Conservation (phyloP, 2,888 invertebrate genomes). For the Temnothorax unifasciatus region DNA sequence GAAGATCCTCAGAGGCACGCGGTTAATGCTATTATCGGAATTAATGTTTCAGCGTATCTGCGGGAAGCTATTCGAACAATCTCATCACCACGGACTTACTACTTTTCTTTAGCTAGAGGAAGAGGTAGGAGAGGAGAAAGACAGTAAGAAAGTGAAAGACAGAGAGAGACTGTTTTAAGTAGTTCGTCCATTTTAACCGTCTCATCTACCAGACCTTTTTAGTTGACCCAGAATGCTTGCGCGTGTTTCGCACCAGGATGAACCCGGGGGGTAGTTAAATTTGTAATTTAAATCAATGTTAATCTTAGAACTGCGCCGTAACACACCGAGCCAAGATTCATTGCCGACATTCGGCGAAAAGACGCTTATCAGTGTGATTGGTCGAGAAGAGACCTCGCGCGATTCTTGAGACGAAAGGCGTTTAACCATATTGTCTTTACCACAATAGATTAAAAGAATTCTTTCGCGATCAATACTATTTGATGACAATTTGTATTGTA, state of each 20-base stretch:
- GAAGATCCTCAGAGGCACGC: constrained; percentile 58
- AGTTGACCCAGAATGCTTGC: constrained; percentile 75
- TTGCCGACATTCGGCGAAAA: constrained; percentile 65
- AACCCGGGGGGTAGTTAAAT: constrained; percentile 73
- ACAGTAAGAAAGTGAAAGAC: constrained; percentile 34
- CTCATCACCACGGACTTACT: constrained; percentile 51
- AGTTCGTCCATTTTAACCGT: constrained; percentile 71
- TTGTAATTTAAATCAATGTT: constrained; percentile 81
- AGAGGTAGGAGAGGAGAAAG: constrained; percentile 24
- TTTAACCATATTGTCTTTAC: constrained; percentile 31
- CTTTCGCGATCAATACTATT: background rate
- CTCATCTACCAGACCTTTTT: constrained; percentile 58
- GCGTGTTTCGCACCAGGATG: constrained; percentile 59
- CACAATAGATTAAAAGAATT: constrained; percentile 3
- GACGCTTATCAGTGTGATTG: constrained; percentile 73
- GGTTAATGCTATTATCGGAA: constrained; percentile 74
- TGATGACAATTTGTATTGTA: background rate
- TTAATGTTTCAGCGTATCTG: constrained; percentile 69
- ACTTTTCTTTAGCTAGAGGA: constrained; percentile 16
- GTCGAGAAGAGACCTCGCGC: constrained; percentile 37
- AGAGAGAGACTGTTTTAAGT: constrained; percentile 66
- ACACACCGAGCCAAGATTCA: constrained; percentile 71
- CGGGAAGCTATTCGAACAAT: constrained; percentile 70
- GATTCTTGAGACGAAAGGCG: constrained; percentile 6
- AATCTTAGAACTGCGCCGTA: constrained; percentile 71